Conservation (phyloP, 2,888 invertebrate species). For the Hoplodrina ambigua region DNA sequence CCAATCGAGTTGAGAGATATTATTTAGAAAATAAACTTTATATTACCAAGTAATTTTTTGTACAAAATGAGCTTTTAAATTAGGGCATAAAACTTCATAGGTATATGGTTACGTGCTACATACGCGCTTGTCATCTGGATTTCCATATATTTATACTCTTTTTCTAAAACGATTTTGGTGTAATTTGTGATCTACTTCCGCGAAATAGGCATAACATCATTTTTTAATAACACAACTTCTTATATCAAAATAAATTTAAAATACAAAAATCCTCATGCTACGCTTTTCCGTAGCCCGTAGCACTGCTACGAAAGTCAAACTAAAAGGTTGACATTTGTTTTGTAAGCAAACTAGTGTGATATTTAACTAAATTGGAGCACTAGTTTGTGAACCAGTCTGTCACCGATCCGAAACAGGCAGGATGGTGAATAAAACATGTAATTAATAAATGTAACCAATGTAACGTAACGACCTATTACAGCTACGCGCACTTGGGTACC, state of each 20-base stretch:
- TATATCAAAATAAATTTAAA: neutral
- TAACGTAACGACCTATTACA: constrained; percentile 79
- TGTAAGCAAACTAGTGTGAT: constrained; percentile 22
- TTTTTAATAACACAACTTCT: neutral
- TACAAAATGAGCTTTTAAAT: too few relatives aligned
- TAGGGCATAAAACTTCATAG: too few relatives aligned
- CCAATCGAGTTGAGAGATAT: too few relatives aligned
- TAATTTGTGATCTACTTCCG: neutral
- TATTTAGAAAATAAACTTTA: too few relatives aligned
- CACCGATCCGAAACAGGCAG: constrained; percentile 69
- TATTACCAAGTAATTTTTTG: too few relatives aligned
- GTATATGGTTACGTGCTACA: too few relatives aligned
- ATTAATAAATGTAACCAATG: constrained; percentile 84
- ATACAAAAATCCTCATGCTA: constrained; percentile 30
- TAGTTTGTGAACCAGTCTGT: constrained; percentile 60
- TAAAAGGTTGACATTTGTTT: neutral
- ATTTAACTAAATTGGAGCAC: constrained; percentile 37
- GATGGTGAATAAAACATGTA: constrained; percentile 88
- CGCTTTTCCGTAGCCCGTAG: constrained; percentile 55
- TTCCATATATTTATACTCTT: neutral
- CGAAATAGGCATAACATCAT: too few relatives aligned
- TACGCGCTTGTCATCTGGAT: neutral
- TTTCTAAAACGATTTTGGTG: neutral
- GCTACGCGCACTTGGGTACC: constrained; percentile 52
- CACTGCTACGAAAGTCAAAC: constrained; percentile 42